Evolutionary conservation across 1,140 invertebrate genomes (phyloP), one percentile per base, ranked within the genome.

Genomic region (Littorina saxatilis): DNA sequence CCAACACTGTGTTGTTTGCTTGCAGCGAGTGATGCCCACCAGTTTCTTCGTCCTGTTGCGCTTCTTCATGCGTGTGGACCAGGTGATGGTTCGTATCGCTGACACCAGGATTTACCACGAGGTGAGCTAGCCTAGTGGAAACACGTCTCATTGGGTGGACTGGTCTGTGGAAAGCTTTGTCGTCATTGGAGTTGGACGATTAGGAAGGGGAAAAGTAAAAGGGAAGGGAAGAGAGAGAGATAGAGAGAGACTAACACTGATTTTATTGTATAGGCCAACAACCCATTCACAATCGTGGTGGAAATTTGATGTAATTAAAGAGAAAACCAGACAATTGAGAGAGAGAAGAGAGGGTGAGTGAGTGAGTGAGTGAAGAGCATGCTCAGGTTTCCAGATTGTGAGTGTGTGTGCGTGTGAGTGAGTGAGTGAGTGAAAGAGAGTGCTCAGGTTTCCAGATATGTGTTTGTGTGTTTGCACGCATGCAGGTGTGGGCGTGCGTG

Each of bases 81-180:
- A 96, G 89, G 98, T 99, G 0, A 93, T 99, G 88, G 94, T 98
- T 0, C 94, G 96, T 82, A 94, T 98, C 29, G 96, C 97, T 89
- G 99, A 99, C 92, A 99, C 98, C 0, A 94, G 99, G 84, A 94
- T 98, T 86, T 97, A 98, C 91, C 96, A 97, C 89, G 96, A 98
- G 89, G 90, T 92, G 80, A 85, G 82, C 52, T 73, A 66, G n/a
- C 58, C 17, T 13, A 7, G 58, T 29, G 5, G 7, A n/a, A 7
- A n/a, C n/a, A n/a, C 11, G 9, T 52, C 11, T 52, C 11, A n/a
- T n/a, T n/a, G n/a, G n/a, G n/a, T n/a, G n/a, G n/a, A n/a, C n/a
- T n/a, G n/a, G n/a, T n/a, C n/a, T n/a, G n/a, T n/a, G 7, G 58
- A 9, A 9, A 20, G 5, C 58, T 13, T 63, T 63, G 5, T 7